A percentile compares a stretch with the other conserved stretches of the same genome.
Evolutionary conservation across 2,113 vertebrate species (phyloP).

Genomic region (Antennarius striatus): DNA sequence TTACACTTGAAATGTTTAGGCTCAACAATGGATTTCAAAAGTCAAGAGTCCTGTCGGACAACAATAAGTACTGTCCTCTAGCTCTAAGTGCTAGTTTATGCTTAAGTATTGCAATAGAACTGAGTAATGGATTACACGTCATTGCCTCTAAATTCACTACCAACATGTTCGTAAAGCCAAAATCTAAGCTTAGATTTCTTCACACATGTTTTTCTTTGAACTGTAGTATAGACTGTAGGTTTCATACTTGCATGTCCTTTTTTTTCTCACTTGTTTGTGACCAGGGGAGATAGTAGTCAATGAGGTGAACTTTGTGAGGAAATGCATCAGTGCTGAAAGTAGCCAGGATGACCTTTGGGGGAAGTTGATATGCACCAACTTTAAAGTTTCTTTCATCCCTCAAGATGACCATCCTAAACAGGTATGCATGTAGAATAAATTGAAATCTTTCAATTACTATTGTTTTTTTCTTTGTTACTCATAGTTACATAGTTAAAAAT

Average conservation of each 20-base stretch:
- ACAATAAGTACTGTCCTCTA: too few relatives aligned
- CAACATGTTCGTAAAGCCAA: too few relatives aligned
- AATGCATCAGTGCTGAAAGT: slow-evolving; percentile 91
- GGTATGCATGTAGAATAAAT: slow-evolving; percentile 65
- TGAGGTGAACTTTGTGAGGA: slow-evolving; percentile 96
- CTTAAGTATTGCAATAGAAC: too few relatives aligned
- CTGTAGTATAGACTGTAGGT: background rate
- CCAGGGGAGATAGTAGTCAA: slow-evolving; percentile 97
- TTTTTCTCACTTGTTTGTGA: slow-evolving; percentile 42
- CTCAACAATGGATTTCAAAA: too few relatives aligned
- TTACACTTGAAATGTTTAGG: too few relatives aligned
- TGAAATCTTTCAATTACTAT: background rate
- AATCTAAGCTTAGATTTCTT: too few relatives aligned
- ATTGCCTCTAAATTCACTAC: too few relatives aligned
- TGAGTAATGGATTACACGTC: too few relatives aligned
- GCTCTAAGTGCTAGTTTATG: too few relatives aligned
- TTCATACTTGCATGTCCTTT: slow-evolving; percentile 10
- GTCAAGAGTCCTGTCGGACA: too few relatives aligned
- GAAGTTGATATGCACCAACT: slow-evolving; percentile 97
- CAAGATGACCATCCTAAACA: slow-evolving; percentile 86
- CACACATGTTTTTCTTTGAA: background rate
- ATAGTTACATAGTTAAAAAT: background rate
- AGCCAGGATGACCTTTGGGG: slow-evolving; percentile 95
- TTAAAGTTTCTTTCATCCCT: slow-evolving; percentile 96
- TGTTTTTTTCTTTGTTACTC: background rate